Base-by-base conservation (phyloP, 2,113 vertebrate genomes). In the Phalacrocorax aristotelis region DNA sequence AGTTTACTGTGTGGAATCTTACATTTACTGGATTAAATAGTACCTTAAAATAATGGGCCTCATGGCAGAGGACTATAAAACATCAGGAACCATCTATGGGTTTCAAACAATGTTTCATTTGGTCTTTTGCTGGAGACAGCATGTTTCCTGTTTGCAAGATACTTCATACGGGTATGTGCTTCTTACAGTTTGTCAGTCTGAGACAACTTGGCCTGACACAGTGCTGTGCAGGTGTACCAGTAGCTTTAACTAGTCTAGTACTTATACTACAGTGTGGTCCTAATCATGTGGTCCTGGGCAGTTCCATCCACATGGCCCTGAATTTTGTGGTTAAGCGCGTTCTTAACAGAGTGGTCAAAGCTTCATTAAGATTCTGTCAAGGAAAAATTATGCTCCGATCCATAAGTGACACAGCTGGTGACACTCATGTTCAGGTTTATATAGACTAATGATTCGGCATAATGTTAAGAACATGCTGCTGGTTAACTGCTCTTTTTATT, bases 121-220 rank as follows among this genome's bases (percentile, higher is more conserved):
- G 80, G 29, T 10, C 25, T 72, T 82, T 65, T 69, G 26, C 49
- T 65, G 38, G 64, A 32, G 34, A 40, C 16, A 40, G 23, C 9
- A 20, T 12, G 25, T 77, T 72, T 82, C 4, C 21, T 86, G 32
- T 95, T 91, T 64, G 26, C n/a, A 30, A 21, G 54, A 46, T 68
- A 14, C 13, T 81, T 70, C 4, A 3, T 40, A 15, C 38, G 44
- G 40, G 26, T 58, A 15, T 13, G 27, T 87, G 30, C n/a, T 75
- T 32, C 62, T 82, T 69, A 18, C 3, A 11, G 27, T 52, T 78
- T 66, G n/a, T 68, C 60, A 27, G 13, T 34, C 32, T 60, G 58
- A 84, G 42, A 21, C 40, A 29, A 10, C 58, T 69, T 0, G 0
- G 23, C 34, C 65, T 93, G 61, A 68, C 21, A 9, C 0, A 0